Base-by-base conservation (phyloP, 1,140 invertebrate species). In the Alviniconcha marisindica region DNA sequence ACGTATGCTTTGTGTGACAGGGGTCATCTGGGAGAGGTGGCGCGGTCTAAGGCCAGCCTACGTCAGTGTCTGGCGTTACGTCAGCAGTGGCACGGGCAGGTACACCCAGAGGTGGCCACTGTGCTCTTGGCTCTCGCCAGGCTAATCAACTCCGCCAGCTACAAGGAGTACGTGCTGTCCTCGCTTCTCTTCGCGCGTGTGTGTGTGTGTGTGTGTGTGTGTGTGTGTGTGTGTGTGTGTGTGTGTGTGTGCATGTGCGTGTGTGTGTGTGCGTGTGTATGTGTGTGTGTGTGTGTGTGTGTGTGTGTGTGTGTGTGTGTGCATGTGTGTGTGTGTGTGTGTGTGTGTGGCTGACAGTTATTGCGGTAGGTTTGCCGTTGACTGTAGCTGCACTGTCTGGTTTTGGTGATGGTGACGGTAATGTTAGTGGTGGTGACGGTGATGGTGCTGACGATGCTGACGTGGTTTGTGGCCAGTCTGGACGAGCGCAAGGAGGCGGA, bases 71-170 rank as follows among this genome's bases (percentile, higher is more conserved):
- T 92, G 31, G 81, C 71, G 12, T 78, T 89, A 38, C 66, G 90
- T 54, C 86, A 91, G 60, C 85, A 85, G 71, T 91, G 90, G 88
- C 91, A 85, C 83, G 91, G 91, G 2, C 87, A 86, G 63, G 73
- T 80, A n/a, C 90, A 92, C 71, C 87, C 90, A 15, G 51, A 88
- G 44, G 88, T 92, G 33, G 89, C 90, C n/a, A 88, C 90, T 28
- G 82, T 86, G 18, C 66, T 89, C 15, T 86, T 82, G 60, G 76
- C 73, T 10, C 77, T 90, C 10, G 89, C 86, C 10, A 73, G 81
- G 14, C 54, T 88, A 7, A 78, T 86, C 28, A 82, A 51, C 54
- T 48, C 54, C 54, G 36, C 81, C 24, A 90, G 89, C 82, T 83
- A 82, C 31, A 87, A 74, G 77, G 84, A 88, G 89, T 90, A 81